Percentiles rank a stretch among this genome's conserved stretches.
Evolutionary conservation across 2,888 invertebrate genomes (phyloP).

Genomic region (Catocala nupta): DNA sequence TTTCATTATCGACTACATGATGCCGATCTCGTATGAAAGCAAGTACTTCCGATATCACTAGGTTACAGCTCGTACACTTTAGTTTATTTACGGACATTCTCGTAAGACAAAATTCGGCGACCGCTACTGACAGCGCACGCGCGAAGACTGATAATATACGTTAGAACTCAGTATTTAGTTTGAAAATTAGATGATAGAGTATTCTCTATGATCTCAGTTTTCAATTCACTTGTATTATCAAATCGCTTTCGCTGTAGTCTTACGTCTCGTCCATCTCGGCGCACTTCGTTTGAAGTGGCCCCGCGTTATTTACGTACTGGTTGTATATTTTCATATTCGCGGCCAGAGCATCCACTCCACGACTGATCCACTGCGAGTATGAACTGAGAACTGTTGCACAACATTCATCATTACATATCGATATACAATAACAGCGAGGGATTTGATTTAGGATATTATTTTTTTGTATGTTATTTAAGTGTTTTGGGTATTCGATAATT

Average conservation of each 20-base stretch:
- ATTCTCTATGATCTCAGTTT: no score
- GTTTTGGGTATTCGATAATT: neutral
- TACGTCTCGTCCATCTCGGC: slow-evolving; percentile 48
- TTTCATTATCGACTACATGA: no score
- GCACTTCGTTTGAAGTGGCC: slow-evolving; percentile 81
- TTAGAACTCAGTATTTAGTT: no score
- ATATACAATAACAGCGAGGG: slow-evolving; percentile 18
- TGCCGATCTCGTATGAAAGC: no score
- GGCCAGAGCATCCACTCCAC: slow-evolving; percentile 63
- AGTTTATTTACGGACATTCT: no score
- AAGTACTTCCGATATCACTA: no score
- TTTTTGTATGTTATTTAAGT: neutral
- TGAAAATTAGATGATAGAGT: no score
- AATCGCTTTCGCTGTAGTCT: slow-evolving; percentile 25
- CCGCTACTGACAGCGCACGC: no score
- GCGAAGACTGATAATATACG: no score
- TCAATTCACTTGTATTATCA: neutral
- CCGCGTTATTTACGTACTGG: slow-evolving; percentile 81
- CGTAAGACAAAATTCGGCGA: no score
- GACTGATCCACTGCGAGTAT: slow-evolving; percentile 46
- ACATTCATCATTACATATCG: slow-evolving; percentile 60
- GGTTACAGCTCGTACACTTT: no score
- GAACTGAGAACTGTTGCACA: slow-evolving; percentile 67
- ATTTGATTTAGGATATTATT: neutral
- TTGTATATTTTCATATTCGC: slow-evolving; percentile 84